Evolutionary conservation across 2,113 vertebrate species (phyloP).

Genomic region (Condylura cristata): DNA sequence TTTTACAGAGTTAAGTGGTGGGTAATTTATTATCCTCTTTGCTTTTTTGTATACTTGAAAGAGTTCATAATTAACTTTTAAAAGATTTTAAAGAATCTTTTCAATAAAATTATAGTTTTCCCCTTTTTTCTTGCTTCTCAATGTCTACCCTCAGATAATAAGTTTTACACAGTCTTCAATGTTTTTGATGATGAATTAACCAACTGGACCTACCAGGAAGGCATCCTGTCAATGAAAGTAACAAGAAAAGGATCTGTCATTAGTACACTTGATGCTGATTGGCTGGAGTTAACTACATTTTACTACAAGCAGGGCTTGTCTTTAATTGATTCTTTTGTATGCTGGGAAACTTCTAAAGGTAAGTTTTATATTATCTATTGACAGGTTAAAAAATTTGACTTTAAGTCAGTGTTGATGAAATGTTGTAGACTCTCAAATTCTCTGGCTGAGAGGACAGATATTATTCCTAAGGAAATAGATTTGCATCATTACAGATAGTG

Average conservation of each 20-base stretch:
- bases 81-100: neutral
- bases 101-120: neutral
- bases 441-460: neutral
- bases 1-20: neutral
- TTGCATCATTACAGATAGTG: neutral
- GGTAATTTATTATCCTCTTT: neutral
- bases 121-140: neutral
- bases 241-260: slow-evolving; percentile 94
- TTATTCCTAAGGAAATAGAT: slow-evolving; percentile 1
- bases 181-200: slow-evolving; percentile 88
- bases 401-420: slow-evolving; percentile 15
- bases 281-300: slow-evolving; percentile 95
- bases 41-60: neutral
- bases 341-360: slow-evolving; percentile 96
- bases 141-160: slow-evolving; percentile 83
- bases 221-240: slow-evolving; percentile 93
- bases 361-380: slow-evolving; percentile 53
- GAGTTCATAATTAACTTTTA: neutral
- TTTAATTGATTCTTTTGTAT: slow-evolving; percentile 95
- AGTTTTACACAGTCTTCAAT: slow-evolving; percentile 94
- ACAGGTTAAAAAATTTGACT: neutral
- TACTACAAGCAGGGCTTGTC: slow-evolving; percentile 97
- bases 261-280: slow-evolving; percentile 95
- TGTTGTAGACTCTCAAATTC: slow-evolving; percentile 15
- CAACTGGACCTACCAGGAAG: slow-evolving; percentile 94